A percentile compares a stretch with the other conserved stretches of the same genome.
phyloP scores from a whole-genome alignment of 1,140 invertebrate species.

The Philotrypesis tridentata region DNA sequence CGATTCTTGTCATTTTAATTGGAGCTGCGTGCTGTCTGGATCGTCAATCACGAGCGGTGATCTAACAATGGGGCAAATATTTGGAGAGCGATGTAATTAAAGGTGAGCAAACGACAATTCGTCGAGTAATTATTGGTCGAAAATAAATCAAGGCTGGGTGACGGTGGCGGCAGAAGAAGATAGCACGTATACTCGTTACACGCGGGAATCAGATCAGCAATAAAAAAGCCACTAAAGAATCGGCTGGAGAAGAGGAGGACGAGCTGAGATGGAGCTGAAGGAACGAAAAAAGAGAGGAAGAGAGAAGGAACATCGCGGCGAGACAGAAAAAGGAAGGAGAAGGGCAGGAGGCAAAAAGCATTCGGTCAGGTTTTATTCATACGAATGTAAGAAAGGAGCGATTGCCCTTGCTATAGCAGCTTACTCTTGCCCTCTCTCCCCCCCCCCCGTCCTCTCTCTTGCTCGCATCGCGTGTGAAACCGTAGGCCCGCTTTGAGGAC shows the following conservation, averaged over 20 bases:
- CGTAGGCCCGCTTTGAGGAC: conserved; percentile 55
- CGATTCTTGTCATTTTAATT: conserved; percentile 3
- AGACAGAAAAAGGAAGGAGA: conserved; percentile 8
- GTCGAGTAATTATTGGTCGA: conserved; percentile 39
- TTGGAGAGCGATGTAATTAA: background rate
- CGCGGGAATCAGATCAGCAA: conserved; percentile 26
- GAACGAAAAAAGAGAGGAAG: background rate
- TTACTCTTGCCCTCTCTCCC: background rate
- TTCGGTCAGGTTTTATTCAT: conserved; percentile 48
- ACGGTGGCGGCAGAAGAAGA: background rate
- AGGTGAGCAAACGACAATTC: background rate
- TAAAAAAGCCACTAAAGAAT: conserved; percentile 39
- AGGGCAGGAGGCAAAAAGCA: conserved; percentile 40
- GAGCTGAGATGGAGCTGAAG: background rate
- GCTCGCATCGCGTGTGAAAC: conserved; percentile 65
- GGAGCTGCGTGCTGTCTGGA: background rate
- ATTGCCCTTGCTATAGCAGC: conserved; percentile 46
- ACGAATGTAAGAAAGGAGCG: conserved; percentile 43
- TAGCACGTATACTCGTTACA: conserved; percentile 29
- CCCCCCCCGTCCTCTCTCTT: conserved; percentile 13
- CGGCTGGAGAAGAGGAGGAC: background rate
- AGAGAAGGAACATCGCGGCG: background rate
- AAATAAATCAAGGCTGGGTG: conserved; percentile 36
- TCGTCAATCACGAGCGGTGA: background rate
- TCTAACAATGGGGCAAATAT: no score